Conservation (phyloP, 2,888 invertebrate genomes). For the Rhaphigaster nebulosa region DNA sequence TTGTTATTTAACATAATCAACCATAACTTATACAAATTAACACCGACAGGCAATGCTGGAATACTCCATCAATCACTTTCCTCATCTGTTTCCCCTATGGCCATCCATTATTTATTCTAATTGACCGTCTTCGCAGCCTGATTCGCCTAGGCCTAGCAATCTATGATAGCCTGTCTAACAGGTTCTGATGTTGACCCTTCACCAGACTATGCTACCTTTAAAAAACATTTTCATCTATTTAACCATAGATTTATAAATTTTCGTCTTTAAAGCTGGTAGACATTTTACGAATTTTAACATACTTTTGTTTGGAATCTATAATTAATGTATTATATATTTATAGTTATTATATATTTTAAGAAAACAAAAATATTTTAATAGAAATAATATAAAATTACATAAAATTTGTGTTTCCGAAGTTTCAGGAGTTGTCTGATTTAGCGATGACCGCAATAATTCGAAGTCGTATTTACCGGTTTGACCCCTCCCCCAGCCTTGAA, state of each 20-base stretch:
- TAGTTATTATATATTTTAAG: too few species aligned
- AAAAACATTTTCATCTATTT: neutral
- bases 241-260: neutral
- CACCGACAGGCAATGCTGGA: neutral
- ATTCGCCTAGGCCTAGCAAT: neutral
- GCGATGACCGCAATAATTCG: too few species aligned
- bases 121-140: slow-evolving; percentile 20
- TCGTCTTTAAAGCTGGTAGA: neutral
- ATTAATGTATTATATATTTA: too few species aligned
- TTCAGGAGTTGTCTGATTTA: too few species aligned
- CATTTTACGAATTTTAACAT: neutral
- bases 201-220: neutral
- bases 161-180: slow-evolving; percentile 18
- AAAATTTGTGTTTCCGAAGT: too few species aligned
- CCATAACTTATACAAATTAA: neutral
- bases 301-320: too few species aligned
- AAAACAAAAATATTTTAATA: too few species aligned
- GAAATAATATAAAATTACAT: too few species aligned
- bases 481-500: too few species aligned
- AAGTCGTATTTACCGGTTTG: too few species aligned
- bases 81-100: neutral
- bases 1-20: neutral
- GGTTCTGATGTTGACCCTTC: slow-evolving; percentile 8
- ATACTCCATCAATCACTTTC: neutral
- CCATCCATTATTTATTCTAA: slow-evolving; percentile 19